Percentiles rank a stretch among this genome's conserved stretches.
Conservation (phyloP, 2,888 invertebrate species). For the Aradus depressus region DNA sequence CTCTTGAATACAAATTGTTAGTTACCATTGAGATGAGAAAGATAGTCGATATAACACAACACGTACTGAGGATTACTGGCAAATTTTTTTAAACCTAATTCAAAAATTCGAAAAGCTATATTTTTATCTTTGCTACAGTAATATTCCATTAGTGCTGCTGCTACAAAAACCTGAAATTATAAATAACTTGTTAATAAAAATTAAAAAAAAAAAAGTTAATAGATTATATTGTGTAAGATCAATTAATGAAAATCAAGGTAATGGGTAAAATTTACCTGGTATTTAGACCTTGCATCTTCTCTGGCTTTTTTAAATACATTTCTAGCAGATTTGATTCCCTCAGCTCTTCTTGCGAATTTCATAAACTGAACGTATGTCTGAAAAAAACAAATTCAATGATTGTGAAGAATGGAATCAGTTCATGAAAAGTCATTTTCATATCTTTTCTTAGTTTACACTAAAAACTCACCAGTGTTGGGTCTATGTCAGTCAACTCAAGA, state of each 20-base stretch:
- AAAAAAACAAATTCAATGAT: slow-evolving; percentile 4
- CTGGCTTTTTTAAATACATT: slow-evolving; percentile 89
- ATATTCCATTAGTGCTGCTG: slow-evolving; percentile 97
- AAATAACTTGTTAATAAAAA: slow-evolving; percentile 4
- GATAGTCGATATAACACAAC: slow-evolving; percentile 89
- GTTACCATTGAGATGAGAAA: slow-evolving; percentile 89
- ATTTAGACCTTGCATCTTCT: slow-evolving; percentile 56
- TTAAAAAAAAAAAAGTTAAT: background rate
- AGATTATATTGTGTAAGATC: background rate
- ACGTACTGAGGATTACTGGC: slow-evolving; percentile 91
- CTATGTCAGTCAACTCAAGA: slow-evolving; percentile 76
- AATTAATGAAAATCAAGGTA: background rate
- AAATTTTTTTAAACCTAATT: slow-evolving; percentile 93
- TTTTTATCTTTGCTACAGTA: slow-evolving; percentile 97
- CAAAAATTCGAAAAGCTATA: slow-evolving; percentile 93
- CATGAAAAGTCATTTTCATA: background rate
- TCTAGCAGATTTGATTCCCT: slow-evolving; percentile 94
- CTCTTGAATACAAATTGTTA: background rate
- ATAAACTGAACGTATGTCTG: slow-evolving; percentile 93
- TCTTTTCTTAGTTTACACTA: background rate
- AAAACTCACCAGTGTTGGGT: slow-evolving; percentile 82
- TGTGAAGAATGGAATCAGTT: background rate
- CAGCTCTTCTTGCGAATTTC: slow-evolving; percentile 94
- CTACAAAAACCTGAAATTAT: slow-evolving; percentile 75
- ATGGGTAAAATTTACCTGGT: slow-evolving; percentile 37